Evolutionary conservation across 2,113 vertebrate genomes (phyloP).

Genomic region (Pelmatolapia mariae): DNA sequence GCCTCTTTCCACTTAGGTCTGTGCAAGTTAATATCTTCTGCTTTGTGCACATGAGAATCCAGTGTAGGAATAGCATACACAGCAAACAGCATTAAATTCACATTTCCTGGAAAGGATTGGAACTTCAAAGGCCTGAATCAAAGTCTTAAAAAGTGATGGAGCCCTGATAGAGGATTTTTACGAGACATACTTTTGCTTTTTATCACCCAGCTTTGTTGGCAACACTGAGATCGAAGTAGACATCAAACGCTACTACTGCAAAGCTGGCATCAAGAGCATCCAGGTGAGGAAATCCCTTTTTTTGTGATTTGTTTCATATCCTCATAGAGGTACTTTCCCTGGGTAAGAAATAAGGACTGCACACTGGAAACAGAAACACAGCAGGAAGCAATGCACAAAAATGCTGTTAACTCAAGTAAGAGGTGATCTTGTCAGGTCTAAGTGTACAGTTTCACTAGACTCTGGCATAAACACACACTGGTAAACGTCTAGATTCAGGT

Average conservation of each 20-base stretch:
- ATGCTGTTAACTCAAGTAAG: neutral
- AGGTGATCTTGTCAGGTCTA: neutral
- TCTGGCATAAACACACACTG: neutral
- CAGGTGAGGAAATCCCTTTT: constrained; percentile 73
- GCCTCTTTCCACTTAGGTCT: neutral
- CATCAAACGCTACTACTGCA: constrained; percentile 96
- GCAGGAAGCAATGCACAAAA: neutral
- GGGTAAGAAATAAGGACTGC: neutral
- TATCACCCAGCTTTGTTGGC: constrained; percentile 84
- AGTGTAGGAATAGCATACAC: neutral
- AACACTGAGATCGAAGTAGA: constrained; percentile 95
- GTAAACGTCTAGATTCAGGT: neutral
- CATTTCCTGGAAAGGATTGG: neutral
- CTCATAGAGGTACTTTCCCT: neutral
- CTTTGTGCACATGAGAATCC: neutral
- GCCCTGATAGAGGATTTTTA: neutral
- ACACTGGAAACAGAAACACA: neutral
- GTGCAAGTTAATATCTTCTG: neutral
- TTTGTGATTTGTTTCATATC: neutral
- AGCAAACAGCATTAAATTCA: neutral
- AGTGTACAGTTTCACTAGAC: neutral
- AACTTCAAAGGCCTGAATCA: neutral
- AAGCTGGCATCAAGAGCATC: constrained; percentile 95
- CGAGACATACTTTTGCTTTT: neutral
- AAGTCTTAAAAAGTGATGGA: neutral